Evolutionary conservation across 2,113 vertebrate species (phyloP).

Genomic region (Larimichthys crocea): DNA sequence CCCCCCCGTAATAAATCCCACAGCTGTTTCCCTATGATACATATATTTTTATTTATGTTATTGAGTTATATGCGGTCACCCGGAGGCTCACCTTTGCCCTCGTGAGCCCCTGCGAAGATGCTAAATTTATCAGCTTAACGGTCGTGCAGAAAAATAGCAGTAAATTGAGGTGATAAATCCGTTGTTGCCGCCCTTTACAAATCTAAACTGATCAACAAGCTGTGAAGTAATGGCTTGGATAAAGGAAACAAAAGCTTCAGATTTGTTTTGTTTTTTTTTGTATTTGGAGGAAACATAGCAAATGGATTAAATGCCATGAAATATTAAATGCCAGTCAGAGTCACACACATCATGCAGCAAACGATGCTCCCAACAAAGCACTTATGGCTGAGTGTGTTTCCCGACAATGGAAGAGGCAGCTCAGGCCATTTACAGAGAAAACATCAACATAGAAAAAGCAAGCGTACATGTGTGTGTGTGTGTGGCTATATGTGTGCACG

Average conservation of each 20-base stretch:
- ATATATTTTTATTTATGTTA: conserved; percentile 42
- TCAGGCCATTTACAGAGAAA: conserved; percentile 74
- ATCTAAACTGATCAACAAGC: conserved; percentile 75
- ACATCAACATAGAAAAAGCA: conserved; percentile 65
- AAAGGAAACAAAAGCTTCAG: conserved; percentile 65
- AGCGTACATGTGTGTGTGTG: conserved; percentile 18
- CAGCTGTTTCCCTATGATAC: conserved; percentile 23
- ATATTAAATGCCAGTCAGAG: conserved; percentile 80
- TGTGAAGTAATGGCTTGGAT: conserved; percentile 72
- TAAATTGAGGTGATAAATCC: conserved; percentile 66
- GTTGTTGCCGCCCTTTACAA: conserved; percentile 59
- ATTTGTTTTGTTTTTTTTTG: conserved; percentile 38
- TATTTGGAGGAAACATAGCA: conserved; percentile 76
- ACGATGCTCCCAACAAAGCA: conserved; percentile 72
- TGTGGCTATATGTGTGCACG: conserved; percentile 2
- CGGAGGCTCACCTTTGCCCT: conserved; percentile 51
- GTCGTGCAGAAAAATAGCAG: conserved; percentile 8
- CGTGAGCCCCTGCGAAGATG: conserved; percentile 36
- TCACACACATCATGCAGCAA: conserved; percentile 69
- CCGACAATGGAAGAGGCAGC: conserved; percentile 76
- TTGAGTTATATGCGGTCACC: conserved; percentile 15
- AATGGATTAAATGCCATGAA: conserved; percentile 83
- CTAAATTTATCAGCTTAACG: conserved; percentile 56
- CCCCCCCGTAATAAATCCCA: conserved; percentile 40
- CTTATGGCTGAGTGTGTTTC: conserved; percentile 80